phyloP scores from a whole-genome alignment of 2,888 invertebrate genomes.

The Noctua comes region DNA sequence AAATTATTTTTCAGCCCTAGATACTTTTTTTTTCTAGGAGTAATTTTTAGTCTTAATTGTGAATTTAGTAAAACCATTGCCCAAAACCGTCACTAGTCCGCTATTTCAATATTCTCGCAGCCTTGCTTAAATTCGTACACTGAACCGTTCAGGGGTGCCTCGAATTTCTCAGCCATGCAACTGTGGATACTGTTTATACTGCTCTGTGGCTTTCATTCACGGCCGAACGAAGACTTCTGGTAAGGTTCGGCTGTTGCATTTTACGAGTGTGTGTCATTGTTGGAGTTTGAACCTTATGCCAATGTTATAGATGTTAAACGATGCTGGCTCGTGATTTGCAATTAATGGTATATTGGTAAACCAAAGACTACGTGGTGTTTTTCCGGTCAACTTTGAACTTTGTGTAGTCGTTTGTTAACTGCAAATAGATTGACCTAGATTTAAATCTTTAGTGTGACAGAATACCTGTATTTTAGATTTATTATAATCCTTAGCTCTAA shows the following conservation, averaged over 20 bases:
- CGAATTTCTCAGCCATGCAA: conserved; percentile 23
- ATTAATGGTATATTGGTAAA: background rate
- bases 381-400: conserved; percentile 1
- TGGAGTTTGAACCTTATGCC: conserved; percentile 23
- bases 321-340: background rate
- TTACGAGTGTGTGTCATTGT: background rate
- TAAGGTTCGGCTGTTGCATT: conserved; percentile 5
- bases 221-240: conserved; percentile 8
- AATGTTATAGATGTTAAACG: background rate
- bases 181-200: conserved; percentile 25
- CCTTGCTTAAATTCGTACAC: background rate
- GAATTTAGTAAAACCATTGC: background rate
- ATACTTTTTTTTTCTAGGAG: background rate
- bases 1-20: background rate
- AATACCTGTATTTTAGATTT: background rate
- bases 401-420: conserved; percentile 12
- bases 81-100: no score
- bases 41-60: background rate
- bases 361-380: background rate
- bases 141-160: background rate
- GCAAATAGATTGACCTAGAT: conserved; percentile 15
- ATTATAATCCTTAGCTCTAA: background rate
- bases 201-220: conserved; percentile 34
- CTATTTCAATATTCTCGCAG: conserved; percentile 1
- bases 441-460: background rate